These are phyloP conservation scores for Coelinius sp. DNA, from an alignment of 2,888 invertebrate species.

Conservation along the genomic window DNA sequence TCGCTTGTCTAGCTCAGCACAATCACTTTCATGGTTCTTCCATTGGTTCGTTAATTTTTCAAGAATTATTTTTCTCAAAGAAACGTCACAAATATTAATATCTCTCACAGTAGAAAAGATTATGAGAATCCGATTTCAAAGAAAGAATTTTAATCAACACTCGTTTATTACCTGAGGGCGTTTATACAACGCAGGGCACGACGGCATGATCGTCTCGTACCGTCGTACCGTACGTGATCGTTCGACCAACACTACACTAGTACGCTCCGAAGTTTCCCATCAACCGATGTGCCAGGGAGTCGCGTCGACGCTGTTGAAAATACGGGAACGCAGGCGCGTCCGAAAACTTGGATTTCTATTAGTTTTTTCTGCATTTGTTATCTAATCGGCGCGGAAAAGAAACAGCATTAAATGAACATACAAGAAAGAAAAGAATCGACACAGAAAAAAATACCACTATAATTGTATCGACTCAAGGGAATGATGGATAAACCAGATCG, in stretches of 20 bases:
- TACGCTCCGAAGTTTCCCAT: slow-evolving; percentile 21
- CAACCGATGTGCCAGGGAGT: slow-evolving; percentile 61
- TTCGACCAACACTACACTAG: slow-evolving; percentile 67
- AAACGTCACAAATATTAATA: neutral
- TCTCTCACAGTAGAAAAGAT: neutral
- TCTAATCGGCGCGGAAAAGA: neutral
- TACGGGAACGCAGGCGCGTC: slow-evolving; percentile 54
- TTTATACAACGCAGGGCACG: slow-evolving; percentile 65
- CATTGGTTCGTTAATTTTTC: neutral
- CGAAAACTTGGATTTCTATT: neutral
- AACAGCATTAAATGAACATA: too few species aligned
- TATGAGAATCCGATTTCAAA: neutral
- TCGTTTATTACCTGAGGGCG: slow-evolving; percentile 62
- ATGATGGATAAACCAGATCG: too few species aligned
- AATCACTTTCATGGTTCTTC: slow-evolving; percentile 2
- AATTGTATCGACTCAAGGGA: too few species aligned
- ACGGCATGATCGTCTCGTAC: slow-evolving; percentile 62
- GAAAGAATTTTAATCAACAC: neutral
- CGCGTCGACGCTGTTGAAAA: slow-evolving; percentile 68
- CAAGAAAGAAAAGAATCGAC: too few species aligned
- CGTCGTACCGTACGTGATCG: slow-evolving; percentile 63
- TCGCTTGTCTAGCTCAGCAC: neutral
- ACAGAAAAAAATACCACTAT: too few species aligned
- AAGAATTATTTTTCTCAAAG: neutral
- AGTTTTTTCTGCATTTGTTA: neutral